phyloP scores from a whole-genome alignment of 2,888 invertebrate species.

The Unio pictorum region DNA sequence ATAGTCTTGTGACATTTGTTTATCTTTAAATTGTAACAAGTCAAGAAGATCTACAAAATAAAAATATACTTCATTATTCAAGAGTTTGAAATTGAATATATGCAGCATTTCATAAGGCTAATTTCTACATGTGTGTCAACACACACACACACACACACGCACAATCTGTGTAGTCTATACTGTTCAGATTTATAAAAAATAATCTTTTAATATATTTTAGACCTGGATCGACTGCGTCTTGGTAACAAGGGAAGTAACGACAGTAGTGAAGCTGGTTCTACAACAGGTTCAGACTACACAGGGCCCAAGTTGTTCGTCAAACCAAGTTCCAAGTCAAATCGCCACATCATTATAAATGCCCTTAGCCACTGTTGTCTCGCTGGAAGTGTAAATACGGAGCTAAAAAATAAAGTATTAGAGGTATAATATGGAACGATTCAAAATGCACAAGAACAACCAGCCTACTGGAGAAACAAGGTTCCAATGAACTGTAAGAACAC shows the following conservation, averaged over 20 bases:
- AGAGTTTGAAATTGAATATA: no score
- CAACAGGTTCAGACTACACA: constrained; percentile 69
- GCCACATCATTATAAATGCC: constrained; percentile 96
- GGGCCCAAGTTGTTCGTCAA: constrained; percentile 98
- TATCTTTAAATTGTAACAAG: no score
- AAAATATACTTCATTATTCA: no score
- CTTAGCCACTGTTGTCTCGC: constrained; percentile 99
- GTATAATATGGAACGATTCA: constrained; percentile 44
- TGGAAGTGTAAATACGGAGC: constrained; percentile 95
- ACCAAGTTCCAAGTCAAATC: constrained; percentile 96
- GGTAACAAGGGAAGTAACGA: constrained; percentile 34
- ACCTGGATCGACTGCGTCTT: constrained; percentile 7
- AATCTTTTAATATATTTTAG: constrained; percentile 3
- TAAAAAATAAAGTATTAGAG: constrained; percentile 92
- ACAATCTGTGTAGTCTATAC: no score
- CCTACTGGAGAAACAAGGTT: no score
- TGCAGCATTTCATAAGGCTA: no score
- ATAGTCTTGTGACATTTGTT: no score
- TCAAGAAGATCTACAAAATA: no score
- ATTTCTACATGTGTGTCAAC: no score
- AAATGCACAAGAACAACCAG: not conserved
- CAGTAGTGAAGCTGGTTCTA: constrained; percentile 50
- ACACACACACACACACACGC: no score
- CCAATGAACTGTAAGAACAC: no score
- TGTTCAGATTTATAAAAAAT: not conserved